Evolutionary conservation across 2,888 invertebrate species (phyloP), one percentile per base, ranked within the genome.

Genomic region (Plusia festucae): DNA sequence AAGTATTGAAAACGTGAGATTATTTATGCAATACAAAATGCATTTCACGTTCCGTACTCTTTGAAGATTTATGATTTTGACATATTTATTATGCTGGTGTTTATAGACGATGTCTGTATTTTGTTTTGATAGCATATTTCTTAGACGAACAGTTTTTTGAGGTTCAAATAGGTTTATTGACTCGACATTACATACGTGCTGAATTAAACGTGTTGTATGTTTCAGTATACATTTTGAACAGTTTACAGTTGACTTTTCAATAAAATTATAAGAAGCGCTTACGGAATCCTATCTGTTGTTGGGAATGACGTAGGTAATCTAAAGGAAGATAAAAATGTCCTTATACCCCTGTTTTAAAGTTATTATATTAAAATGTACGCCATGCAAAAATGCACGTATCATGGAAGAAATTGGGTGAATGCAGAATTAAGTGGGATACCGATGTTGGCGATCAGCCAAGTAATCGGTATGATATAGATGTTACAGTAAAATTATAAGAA

Each of bases 21-120:
- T 79, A 84, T 85, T 83, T 83, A 85, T 75, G 78, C 78, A 83
- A 78, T 53, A 70, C 54, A 66, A 76, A 78, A 78, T 82, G 82
- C 82, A 82, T 76, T 80, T 78, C 62, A 66, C 66, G 71, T 74
- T 53, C 40, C 34, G 57, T 68, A 58, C 68, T 61, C 63, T 75
- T 59, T 65, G 46, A 63, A 66, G 53, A 73, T 70, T 73, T 71
- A 71, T 64, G 30, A 15, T 24, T 22, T 9, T 40, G 59, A 66
- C 8, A 70, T 69, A 69, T 76, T 69, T 70, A 65, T 64, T 65
- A 66, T 64, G 57, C 30, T 20, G 40, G 49, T 32, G 56, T 34
- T 66, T 78, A 53, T 68, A 67, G 53, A 59, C 52, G 54, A 34
- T 53, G 52, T 55, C 46, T 64, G 16, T 30, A 8, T 73, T 30